These are phyloP conservation scores for Drosophila imparisetae DNA, from an alignment of 2,888 invertebrate species.

Conservation along the genomic window DNA sequence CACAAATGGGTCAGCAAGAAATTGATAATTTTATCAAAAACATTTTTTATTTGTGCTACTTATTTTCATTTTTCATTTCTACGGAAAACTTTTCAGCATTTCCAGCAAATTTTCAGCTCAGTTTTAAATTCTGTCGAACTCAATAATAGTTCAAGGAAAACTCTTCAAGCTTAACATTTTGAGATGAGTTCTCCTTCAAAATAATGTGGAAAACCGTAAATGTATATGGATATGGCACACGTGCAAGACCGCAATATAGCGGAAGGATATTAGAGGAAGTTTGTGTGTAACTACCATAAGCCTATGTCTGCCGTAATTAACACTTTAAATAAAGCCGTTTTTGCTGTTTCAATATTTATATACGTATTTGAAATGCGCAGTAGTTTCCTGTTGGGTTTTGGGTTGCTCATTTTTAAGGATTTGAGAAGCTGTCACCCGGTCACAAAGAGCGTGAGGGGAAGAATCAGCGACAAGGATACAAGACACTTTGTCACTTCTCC, in stretches of 20 bases:
- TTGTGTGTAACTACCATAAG: constrained; percentile 6
- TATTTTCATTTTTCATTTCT: neutral
- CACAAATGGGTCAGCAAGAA: neutral
- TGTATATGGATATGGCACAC: constrained; percentile 27
- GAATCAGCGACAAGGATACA: constrained; percentile 25
- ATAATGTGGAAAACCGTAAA: neutral
- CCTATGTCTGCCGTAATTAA: constrained; percentile 63
- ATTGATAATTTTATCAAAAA: neutral
- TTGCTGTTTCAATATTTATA: constrained; percentile 71
- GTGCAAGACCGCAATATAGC: constrained; percentile 25
- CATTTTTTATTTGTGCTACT: neutral
- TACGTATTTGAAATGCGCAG: constrained; percentile 60
- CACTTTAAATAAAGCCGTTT: constrained; percentile 63
- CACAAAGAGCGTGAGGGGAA: neutral
- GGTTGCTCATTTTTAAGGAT: constrained; percentile 39
- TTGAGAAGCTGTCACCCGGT: constrained; percentile 21
- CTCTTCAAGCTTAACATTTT: constrained; percentile 12
- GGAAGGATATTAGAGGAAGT: constrained; percentile 29
- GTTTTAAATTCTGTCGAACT: neutral
- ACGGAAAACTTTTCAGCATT: constrained; percentile 9
- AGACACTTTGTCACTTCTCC: constrained; percentile 35
- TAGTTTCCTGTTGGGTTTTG: constrained; percentile 26
- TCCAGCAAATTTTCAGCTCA: neutral
- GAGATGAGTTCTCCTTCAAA: constrained; percentile 13
- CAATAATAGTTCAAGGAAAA: constrained; percentile 4